phyloP scores from a whole-genome alignment of 2,888 invertebrate genomes.

The Thalpophila matura region DNA sequence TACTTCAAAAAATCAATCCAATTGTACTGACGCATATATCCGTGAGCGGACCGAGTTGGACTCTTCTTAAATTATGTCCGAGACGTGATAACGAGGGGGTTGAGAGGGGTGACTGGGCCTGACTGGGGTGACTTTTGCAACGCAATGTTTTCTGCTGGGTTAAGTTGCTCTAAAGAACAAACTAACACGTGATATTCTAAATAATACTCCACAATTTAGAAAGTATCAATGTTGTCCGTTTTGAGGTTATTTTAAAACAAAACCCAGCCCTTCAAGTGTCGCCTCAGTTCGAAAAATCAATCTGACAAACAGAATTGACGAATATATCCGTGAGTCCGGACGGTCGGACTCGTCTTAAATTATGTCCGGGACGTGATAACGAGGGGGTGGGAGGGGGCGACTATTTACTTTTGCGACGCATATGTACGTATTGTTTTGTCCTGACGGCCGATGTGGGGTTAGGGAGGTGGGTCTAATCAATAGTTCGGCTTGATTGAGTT shows the following conservation, averaged over 20 bases:
- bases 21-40: conserved; percentile 42
- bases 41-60: conserved; percentile 22
- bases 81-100: conserved; percentile 54
- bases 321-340: conserved; percentile 56
- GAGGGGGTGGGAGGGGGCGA: conserved; percentile 68
- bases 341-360: conserved; percentile 82
- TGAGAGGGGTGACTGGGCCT: conserved; percentile 1
- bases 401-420: conserved; percentile 79
- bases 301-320: conserved; percentile 66
- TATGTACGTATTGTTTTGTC: conserved; percentile 61
- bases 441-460: conserved; percentile 43
- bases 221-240: neutral
- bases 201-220: neutral
- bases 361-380: conserved; percentile 89
- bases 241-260: neutral
- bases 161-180: conserved; percentile 7
- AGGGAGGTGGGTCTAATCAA: conserved; percentile 43
- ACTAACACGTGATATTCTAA: neutral
- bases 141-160: conserved; percentile 42
- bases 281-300: conserved; percentile 62
- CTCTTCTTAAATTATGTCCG: conserved; percentile 58
- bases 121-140: conserved; percentile 38
- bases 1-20: conserved; percentile 48
- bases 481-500: conserved; percentile 53
- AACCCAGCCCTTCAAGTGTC: conserved; percentile 13